Percentiles rank a stretch among this genome's conserved stretches.
Conservation (phyloP, 2,888 invertebrate species). For the Dichetophora obliterata region DNA sequence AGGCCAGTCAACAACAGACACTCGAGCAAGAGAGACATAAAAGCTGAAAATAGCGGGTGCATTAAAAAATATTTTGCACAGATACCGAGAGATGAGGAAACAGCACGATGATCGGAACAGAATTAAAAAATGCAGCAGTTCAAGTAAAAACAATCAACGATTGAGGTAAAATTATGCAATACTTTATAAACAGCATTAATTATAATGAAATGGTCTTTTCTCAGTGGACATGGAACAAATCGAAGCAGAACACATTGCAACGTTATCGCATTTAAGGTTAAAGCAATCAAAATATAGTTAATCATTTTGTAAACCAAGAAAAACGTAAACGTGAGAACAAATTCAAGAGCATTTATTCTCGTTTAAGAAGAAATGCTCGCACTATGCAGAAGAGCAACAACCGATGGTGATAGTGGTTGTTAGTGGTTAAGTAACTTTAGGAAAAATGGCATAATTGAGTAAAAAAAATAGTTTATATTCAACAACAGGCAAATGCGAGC, state of each 20-base stretch:
- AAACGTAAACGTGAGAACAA: conserved; percentile 4
- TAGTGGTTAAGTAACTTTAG: too few relatives aligned
- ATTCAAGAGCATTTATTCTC: not conserved
- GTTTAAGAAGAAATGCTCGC: not conserved
- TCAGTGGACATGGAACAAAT: not conserved
- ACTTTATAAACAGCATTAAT: not conserved
- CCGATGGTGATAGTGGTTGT: not conserved
- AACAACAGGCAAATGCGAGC: not conserved
- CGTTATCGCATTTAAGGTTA: conserved; percentile 14
- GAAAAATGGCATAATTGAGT: conserved; percentile 8
- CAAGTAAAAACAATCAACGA: not conserved
- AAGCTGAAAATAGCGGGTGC: conserved; percentile 40
- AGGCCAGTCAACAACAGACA: conserved; percentile 59
- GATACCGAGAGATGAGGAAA: not conserved
- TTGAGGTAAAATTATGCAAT: not conserved
- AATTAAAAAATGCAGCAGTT: not conserved
- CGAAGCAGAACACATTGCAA: conserved; percentile 4
- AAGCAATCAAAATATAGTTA: not conserved
- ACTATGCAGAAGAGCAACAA: not conserved
- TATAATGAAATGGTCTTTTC: not conserved
- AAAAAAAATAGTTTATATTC: not conserved
- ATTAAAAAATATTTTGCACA: conserved; percentile 17
- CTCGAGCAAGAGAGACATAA: conserved; percentile 55
- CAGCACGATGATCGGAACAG: conserved; percentile 30
- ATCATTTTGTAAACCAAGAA: not conserved